Base-by-base conservation (phyloP, 2,113 vertebrate genomes). In the Opisthocomus hoazin region DNA sequence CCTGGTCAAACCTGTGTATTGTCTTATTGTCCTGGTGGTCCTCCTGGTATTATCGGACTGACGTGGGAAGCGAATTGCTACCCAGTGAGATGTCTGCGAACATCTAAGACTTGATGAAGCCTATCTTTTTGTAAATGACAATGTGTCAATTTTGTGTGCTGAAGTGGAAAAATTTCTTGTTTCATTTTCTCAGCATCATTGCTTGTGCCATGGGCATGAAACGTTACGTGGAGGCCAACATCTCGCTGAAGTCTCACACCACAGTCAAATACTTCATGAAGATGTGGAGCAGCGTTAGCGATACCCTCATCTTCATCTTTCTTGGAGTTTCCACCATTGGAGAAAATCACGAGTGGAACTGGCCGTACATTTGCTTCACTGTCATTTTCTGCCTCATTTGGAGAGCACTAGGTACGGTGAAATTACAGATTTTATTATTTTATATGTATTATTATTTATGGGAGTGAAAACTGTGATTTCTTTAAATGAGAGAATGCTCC, bases 261-360 rank as follows among this genome's bases (percentile, higher is more conserved):
- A 99, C 98, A 50, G 98, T 98, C 84, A 98, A 98, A 89, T 99
- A 98, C 93, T 99, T 99, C 96, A 98, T 99, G 98, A 99, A 99
- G 98, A 98, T 98, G 98, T 99, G 98, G 98, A 99, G 98, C 97
- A 98, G 98, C 2, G 98, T 98, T 29, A 98, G 98, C 1, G 98
- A 99, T 57, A 99, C 98, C 51, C 97, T 98, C 69, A 98, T 98
- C 95, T 99, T 98, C 96, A 98, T 98, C 97, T 98, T 99, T 94
- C 98, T 99, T 14, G 98, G 98, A 1, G 98, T 99, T 80, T 99
- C 98, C 94, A 98, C 98, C 57, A 98, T 98, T 41, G 98, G 98
- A 83, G 98, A 98, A 19, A 98, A 98, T 48, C 98, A 98, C 3
- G 98, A 98, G 94, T 99, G 98, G 98, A 98, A 98, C 77, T 98